Evolutionary conservation across 2,888 invertebrate genomes (phyloP).

Genomic region (Pyrochroa serraticornis): DNA sequence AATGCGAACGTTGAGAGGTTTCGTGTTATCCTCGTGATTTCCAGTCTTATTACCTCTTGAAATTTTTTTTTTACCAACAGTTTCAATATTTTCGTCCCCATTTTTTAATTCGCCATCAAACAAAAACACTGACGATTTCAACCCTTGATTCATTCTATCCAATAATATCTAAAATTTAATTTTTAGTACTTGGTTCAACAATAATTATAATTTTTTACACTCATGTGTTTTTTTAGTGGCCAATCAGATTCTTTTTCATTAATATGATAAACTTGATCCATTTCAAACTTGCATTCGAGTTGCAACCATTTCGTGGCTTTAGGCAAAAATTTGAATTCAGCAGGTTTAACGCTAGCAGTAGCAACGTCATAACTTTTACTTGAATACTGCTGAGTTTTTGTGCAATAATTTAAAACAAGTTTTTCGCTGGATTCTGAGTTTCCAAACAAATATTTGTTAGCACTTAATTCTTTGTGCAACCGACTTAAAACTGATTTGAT

Average conservation of each 20-base stretch:
- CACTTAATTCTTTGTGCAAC: conserved; percentile 63
- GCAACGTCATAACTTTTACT: conserved; percentile 71
- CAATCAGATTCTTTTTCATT: conserved; percentile 66
- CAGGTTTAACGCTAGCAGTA: conserved; percentile 65
- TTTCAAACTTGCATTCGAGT: conserved; percentile 75
- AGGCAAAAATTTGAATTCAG: conserved; percentile 78
- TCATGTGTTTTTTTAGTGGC: conserved; percentile 72
- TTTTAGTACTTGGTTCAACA: not conserved
- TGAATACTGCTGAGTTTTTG: conserved; percentile 62
- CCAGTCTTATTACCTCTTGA: conserved; percentile 50
- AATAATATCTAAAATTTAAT: conserved; percentile 63
- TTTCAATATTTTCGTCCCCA: conserved; percentile 67
- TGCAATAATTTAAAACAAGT: conserved; percentile 67
- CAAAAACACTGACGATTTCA: conserved; percentile 71
- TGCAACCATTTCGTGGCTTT: conserved; percentile 76
- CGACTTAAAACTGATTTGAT: conserved; percentile 64
- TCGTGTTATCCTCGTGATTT: conserved; percentile 57
- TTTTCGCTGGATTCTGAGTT: conserved; percentile 65
- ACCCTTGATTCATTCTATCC: conserved; percentile 63
- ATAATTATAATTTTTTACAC: conserved; percentile 58
- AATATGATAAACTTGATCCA: conserved; percentile 78
- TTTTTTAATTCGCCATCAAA: conserved; percentile 76
- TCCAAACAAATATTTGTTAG: conserved; percentile 67
- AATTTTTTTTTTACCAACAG: conserved; percentile 64
- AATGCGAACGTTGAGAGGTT: conserved; percentile 68